Base-by-base conservation (phyloP, 2,888 invertebrate genomes). In the Cephalotes varians region DNA sequence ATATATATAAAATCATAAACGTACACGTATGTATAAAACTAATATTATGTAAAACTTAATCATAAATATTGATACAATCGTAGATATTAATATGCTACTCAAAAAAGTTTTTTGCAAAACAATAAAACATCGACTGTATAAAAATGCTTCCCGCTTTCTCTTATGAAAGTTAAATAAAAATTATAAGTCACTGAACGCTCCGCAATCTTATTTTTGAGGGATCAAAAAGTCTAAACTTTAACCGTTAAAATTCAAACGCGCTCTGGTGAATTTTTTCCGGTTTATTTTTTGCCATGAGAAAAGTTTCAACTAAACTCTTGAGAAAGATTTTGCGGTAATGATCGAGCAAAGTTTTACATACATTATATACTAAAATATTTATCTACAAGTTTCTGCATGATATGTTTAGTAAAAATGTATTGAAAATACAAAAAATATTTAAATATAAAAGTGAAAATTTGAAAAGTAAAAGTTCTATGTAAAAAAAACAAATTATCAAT, bases 231-330 rank as follows among this genome's bases (percentile, higher is more conserved):
- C n/a, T 34, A 77, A 89, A 88, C 83, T 88, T 88, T 83, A 56
- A 73, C 69, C 81, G 80, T 87, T 88, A 87, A 87, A 89, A 87
- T 89, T 89, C 82, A 86, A 87, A 85, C 88, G 64, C 71, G 54
- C 76, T 65, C 67, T 18, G 67, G 51, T 28, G 25, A 85, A 83
- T 81, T 87, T 87, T 28, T 40, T 80, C 44, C 28, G 34, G 31
- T 51, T 60, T 58, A 49, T 25, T 40, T 65, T 47, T 56, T 67
- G 64, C 84, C 82, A 60, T 44, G 58, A 74, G 81, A 76, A 64
- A 89, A 89, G 85, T 83, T 85, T 81, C 82, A 82, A 85, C 86
- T 85, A 85, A 89, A 89, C 82, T 85, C 64, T 67, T 64, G 40
- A 12, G 60, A 69, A 40, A 64, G 60, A 79, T 79, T 79, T 64